Evolutionary conservation across 2,888 invertebrate genomes (phyloP).

Genomic region (Euclidia mi): DNA sequence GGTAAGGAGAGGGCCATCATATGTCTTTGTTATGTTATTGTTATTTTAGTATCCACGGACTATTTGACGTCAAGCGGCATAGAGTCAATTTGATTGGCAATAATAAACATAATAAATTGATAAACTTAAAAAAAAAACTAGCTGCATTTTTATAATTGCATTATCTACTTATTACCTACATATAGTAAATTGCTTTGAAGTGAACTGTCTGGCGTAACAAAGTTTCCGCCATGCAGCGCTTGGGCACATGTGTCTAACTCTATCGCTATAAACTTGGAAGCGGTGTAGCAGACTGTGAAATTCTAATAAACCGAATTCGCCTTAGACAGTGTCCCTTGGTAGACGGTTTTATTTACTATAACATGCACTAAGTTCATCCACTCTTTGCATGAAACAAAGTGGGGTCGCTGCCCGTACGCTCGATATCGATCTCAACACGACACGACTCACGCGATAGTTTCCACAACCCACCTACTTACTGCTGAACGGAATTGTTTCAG

Average conservation of each 20-base stretch:
- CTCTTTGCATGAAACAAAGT: slow-evolving; percentile 49
- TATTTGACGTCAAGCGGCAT: too few relatives aligned
- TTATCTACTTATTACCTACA: too few relatives aligned
- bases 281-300: slow-evolving; percentile 43
- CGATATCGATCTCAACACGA: slow-evolving; percentile 72
- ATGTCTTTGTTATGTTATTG: too few relatives aligned
- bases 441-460: slow-evolving; percentile 73
- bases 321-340: slow-evolving; percentile 6
- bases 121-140: too few relatives aligned
- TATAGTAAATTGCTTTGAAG: too few relatives aligned
- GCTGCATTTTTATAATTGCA: too few relatives aligned
- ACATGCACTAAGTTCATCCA: slow-evolving; percentile 51
- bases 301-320: background rate
- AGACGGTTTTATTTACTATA: slow-evolving; percentile 23
- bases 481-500: slow-evolving; percentile 58
- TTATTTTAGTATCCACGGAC: too few relatives aligned
- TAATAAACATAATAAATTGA: too few relatives aligned
- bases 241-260: background rate
- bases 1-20: too few relatives aligned
- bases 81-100: too few relatives aligned
- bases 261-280: slow-evolving; percentile 20
- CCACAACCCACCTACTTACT: slow-evolving; percentile 44
- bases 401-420: slow-evolving; percentile 74
- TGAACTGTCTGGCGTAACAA: too few relatives aligned
- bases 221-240: too few relatives aligned